Evolutionary conservation across 2,113 vertebrate genomes (phyloP), one percentile per base, ranked within the genome.

Genomic region (Calypte anna): DNA sequence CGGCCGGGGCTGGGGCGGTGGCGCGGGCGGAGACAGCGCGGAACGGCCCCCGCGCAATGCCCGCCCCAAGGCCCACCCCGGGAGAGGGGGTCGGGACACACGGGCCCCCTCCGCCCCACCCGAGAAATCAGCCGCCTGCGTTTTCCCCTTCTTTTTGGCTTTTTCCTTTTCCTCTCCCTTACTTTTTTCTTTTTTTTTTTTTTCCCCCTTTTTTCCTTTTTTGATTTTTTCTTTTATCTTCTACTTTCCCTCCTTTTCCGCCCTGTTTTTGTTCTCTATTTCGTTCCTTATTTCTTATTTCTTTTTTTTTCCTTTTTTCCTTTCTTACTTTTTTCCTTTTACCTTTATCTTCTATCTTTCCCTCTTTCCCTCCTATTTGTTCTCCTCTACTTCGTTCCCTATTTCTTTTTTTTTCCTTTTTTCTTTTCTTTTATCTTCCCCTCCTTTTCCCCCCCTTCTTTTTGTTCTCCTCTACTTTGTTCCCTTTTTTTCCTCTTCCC

Each of bases 81-180:
- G 38, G 38, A 40, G 38, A 40, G 12, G 21, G 66, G 38, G 10
- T 4, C 17, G 48, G 14, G 4, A 0, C 36, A 0, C 1, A 3
- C 3, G 19, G 25, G 24, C 23, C 51, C 8, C 8, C 14, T 28
- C n/a, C 19, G 18, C 22, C 25, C n/a, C 14, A 6, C 40, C 46
- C 20, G 2, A 12, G 7, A 3, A 3, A 0, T 4, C 5, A 19
- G 5, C 25, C 5, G 3, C 3, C 1, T 25, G 9, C 12, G 12
- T 23, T 24, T 33, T 22, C 14, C 23, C 5, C 10, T n/a, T 31
- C 23, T 23, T 23, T 53, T 22, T 22, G 4, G 11, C 7, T 31
- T 10, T 38, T 17, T 6, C 31, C 9, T 4, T 43, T 57, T 77
- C 40, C 57, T 17, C 16, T 24, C 6, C 12, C n/a, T 44, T 44